Percentiles rank a stretch among this genome's conserved stretches.
Evolutionary conservation across 1,140 invertebrate species (phyloP).

Genomic region (Drosophila elegans): DNA sequence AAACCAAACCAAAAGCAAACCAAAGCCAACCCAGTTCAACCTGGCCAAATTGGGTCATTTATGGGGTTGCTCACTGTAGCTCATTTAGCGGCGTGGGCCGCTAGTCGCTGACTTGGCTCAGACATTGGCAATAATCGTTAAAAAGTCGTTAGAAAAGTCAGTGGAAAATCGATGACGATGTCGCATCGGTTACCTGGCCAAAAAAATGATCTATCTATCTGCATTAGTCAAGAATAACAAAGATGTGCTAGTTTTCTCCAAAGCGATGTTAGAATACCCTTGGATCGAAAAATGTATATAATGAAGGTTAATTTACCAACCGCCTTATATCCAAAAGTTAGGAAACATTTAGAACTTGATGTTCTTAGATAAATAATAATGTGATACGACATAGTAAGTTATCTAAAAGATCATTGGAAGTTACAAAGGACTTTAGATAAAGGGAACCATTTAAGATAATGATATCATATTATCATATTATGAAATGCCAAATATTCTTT

Average conservation of each 20-base stretch:
- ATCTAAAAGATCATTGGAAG: no score
- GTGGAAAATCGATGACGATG: slow-evolving; percentile 71
- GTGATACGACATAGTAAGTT: no score
- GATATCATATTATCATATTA: no score
- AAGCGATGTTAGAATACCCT: slow-evolving; percentile 4
- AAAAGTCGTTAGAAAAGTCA: slow-evolving; percentile 75
- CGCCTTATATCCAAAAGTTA: no score
- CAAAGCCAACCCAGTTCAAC: slow-evolving; percentile 49
- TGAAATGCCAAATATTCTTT: no score
- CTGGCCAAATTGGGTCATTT: slow-evolving; percentile 80
- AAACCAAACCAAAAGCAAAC: background rate
- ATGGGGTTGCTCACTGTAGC: slow-evolving; percentile 58
- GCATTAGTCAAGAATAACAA: slow-evolving; percentile 42
- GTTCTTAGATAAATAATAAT: no score
- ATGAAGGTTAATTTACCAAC: no score
- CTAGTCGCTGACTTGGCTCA: slow-evolving; percentile 52
- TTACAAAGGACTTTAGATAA: no score
- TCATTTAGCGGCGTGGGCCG: slow-evolving; percentile 48
- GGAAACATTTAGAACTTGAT: no score
- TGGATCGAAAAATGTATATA: no score
- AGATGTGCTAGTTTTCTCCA: background rate
- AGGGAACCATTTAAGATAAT: no score
- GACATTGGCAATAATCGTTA: slow-evolving; percentile 75
- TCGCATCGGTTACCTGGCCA: slow-evolving; percentile 28
- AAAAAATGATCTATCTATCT: slow-evolving; percentile 51